phyloP scores from a whole-genome alignment of 2,888 invertebrate species.

The Campopleginae sp. region DNA sequence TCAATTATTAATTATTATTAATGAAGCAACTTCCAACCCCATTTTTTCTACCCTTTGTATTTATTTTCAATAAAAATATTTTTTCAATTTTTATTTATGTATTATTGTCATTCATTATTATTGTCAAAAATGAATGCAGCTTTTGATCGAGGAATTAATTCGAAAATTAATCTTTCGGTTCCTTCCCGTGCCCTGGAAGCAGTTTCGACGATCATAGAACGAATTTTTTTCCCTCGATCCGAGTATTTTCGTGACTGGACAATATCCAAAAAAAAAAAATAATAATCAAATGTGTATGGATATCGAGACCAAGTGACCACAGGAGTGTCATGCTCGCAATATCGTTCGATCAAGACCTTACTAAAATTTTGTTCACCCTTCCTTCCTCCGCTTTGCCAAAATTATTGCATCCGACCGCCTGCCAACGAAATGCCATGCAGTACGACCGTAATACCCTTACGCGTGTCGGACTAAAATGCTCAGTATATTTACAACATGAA shows the following conservation, averaged over 20 bases:
- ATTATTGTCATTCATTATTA: too few relatives aligned
- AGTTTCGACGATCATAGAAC: neutral
- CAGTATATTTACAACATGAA: constrained; percentile 6
- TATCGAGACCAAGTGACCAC: constrained; percentile 31
- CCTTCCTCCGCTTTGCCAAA: constrained; percentile 8
- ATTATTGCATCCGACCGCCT: constrained; percentile 49
- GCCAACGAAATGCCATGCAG: constrained; percentile 41
- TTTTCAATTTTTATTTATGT: too few relatives aligned
- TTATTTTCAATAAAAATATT: neutral
- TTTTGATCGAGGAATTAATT: neutral
- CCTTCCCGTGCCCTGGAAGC: neutral
- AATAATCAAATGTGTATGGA: neutral
- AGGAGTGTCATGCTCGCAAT: constrained; percentile 14
- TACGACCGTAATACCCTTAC: constrained; percentile 42
- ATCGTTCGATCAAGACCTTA: constrained; percentile 21
- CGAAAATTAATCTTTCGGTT: neutral
- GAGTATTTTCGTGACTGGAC: neutral
- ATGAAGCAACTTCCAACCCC: neutral
- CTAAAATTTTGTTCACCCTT: constrained; percentile 26
- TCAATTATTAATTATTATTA: neutral
- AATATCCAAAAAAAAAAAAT: neutral
- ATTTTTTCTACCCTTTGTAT: too few relatives aligned
- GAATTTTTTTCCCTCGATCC: neutral
- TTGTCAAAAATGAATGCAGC: too few relatives aligned
- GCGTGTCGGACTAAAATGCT: constrained; percentile 17